A percentile compares a stretch with the other conserved stretches of the same genome.
Evolutionary conservation across 2,888 invertebrate genomes (phyloP).

Genomic region (Drosophila histrio): DNA sequence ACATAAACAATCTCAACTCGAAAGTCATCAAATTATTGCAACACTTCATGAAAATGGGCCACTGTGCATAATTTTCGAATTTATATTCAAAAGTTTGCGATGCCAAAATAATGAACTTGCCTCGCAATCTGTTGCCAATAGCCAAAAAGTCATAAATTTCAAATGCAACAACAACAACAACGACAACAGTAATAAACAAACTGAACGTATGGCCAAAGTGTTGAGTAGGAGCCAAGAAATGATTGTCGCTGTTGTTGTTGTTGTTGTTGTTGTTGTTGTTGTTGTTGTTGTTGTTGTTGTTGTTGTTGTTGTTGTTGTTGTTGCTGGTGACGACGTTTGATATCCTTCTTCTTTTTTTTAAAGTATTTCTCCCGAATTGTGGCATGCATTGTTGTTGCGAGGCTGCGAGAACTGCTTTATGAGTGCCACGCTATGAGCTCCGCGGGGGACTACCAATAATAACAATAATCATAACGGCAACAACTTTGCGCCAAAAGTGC

Average conservation of each 20-base stretch:
- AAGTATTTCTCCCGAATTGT: constrained; percentile 55
- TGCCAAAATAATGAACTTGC: constrained; percentile 74
- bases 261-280: constrained; percentile 13
- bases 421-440: constrained; percentile 14
- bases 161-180: constrained; percentile 50
- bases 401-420: constrained; percentile 27
- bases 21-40: constrained; percentile 50
- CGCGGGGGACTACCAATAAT: constrained; percentile 56
- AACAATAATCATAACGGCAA: constrained; percentile 76
- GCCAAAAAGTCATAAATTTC: constrained; percentile 78
- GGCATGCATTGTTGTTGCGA: constrained; percentile 70
- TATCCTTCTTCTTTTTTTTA: constrained; percentile 2
- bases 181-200: constrained; percentile 25
- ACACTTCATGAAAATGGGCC: constrained; percentile 70
- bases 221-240: constrained; percentile 56
- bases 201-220: constrained; percentile 50
- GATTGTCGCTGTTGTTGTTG: constrained; percentile 22
- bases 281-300: constrained; percentile 26
- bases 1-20: constrained; percentile 31
- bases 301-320: constrained; percentile 7
- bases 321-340: constrained; percentile 18
- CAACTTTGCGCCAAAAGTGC: constrained; percentile 76
- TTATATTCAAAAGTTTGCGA: constrained; percentile 75
- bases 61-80: constrained; percentile 75
- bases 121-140: constrained; percentile 78